Base-by-base conservation (phyloP, 2,888 invertebrate genomes). In the Blera fallax region DNA sequence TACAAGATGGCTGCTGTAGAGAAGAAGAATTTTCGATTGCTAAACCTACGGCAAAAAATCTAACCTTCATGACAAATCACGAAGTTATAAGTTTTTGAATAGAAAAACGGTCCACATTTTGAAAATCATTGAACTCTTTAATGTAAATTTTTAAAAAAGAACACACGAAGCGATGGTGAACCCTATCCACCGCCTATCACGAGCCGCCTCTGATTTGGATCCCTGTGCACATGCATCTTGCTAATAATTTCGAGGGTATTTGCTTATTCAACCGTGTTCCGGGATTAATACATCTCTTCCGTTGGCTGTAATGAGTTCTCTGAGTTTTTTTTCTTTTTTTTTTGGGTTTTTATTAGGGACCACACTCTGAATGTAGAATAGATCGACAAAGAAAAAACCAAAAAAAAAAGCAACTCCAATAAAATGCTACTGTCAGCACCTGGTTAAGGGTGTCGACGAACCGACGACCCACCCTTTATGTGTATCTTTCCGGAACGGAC, bases 391-490 rank as follows among this genome's bases (percentile, higher is more conserved):
- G 5, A 43, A 43, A 43, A 54, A 7, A 14, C 34, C n/a, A 27
- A 37, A 16, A 58, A 18, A 45, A 43, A 43, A 43, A 1, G 8
- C 18, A 11, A 72, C 58, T 52, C 43, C 62, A 77, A 78, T 50
- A 83, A 83, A 77, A 48, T 58, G 60, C 24, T 34, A 48, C 65
- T 80, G 81, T 77, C 85, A 81, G 65, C 85, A 81, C 81, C 81
- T 85, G 81, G 81, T 77, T 67, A 56, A 70, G 64, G 64, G 70
- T 77, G 74, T 70, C 50, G 18, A 69, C 45, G 7, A 11, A 24
- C 8, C 1, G 8, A 45, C 1, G n/a, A 11, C 43, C 50, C 69
- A 78, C 56, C 65, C 80, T 80, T 72, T 24, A 16, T 52, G 29
- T 69, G 18, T 72, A 45, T 64, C 58, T 2, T 50, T 74, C 18